Evolutionary conservation across 2,797 vertebrate species (phyloP).

Genomic region (Apogon hyalosoma): DNA sequence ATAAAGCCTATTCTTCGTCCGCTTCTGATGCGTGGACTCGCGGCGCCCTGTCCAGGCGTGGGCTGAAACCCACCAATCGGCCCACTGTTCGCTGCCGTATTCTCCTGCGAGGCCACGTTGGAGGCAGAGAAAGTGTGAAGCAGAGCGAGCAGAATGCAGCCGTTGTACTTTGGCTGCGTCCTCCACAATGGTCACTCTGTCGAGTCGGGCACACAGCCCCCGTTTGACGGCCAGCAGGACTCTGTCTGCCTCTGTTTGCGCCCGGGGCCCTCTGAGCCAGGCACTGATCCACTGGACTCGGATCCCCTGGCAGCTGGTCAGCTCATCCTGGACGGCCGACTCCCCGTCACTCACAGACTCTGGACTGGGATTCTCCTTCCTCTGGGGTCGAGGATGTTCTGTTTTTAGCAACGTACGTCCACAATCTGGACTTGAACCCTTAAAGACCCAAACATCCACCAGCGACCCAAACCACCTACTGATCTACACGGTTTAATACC

Average conservation of each 20-base stretch:
- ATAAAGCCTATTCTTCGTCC: too few relatives aligned
- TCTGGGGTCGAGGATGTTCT: conserved; percentile 31
- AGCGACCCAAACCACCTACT: too few relatives aligned
- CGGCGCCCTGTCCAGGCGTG: conserved; percentile 11
- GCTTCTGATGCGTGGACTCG: conserved; percentile 3
- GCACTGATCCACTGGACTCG: conserved; percentile 56
- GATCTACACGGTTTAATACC: too few relatives aligned
- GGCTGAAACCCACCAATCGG: conserved; percentile 32
- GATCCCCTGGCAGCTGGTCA: conserved; percentile 59
- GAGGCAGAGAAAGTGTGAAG: conserved; percentile 38
- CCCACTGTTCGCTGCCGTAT: conserved; percentile 21
- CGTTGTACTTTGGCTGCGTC: conserved; percentile 63
- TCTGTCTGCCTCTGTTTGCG: conserved; percentile 7
- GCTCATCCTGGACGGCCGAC: conserved; percentile 25
- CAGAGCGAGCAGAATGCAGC: conserved; percentile 48
- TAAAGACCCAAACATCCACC: too few relatives aligned
- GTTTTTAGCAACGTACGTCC: conserved; percentile 6
- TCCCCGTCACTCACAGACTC: conserved; percentile 23
- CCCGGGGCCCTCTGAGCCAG: conserved; percentile 68
- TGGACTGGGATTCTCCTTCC: conserved; percentile 18
- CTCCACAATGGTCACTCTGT: conserved; percentile 73
- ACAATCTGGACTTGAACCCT: too few relatives aligned
- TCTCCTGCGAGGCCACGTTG: conserved; percentile 32
- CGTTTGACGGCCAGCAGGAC: conserved; percentile 71
- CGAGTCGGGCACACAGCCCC: conserved; percentile 46